A percentile compares a stretch with the other conserved stretches of the same genome.
Conservation (phyloP, 2,888 invertebrate species). For the Subacronicta megacephala region DNA sequence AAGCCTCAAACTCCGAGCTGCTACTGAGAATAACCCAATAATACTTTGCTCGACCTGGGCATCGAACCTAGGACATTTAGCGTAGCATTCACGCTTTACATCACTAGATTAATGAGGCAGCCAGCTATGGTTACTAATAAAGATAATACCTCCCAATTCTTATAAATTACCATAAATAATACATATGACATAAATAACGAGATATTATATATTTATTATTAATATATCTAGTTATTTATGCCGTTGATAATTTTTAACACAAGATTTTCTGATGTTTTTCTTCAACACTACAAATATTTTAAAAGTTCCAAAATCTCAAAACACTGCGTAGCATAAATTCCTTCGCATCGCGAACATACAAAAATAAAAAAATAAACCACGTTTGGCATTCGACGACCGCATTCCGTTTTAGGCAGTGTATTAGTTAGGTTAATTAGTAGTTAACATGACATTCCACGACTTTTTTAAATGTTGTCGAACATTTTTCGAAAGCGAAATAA, state of each 20-base stretch:
- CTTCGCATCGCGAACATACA: slow-evolving; percentile 40
- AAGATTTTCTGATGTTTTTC: slow-evolving; percentile 6
- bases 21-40: too few relatives aligned
- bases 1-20: too few relatives aligned
- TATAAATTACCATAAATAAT: too few relatives aligned
- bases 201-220: too few relatives aligned
- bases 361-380: slow-evolving; percentile 61
- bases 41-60: too few relatives aligned
- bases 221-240: slow-evolving; percentile 14
- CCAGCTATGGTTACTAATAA: too few relatives aligned
- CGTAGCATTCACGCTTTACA: too few relatives aligned
- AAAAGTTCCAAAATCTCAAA: slow-evolving; percentile 26
- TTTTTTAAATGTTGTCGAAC: slow-evolving; percentile 60
- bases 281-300: slow-evolving; percentile 36
- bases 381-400: slow-evolving; percentile 67
- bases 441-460: slow-evolving; percentile 66
- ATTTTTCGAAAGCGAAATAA: slow-evolving; percentile 53
- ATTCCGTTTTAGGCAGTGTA: slow-evolving; percentile 67
- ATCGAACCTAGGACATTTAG: too few relatives aligned
- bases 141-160: too few relatives aligned
- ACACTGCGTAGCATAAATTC: slow-evolving; percentile 35
- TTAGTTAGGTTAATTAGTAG: slow-evolving; percentile 84
- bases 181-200: too few relatives aligned
- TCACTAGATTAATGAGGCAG: too few relatives aligned
- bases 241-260: slow-evolving; percentile 5